Evolutionary conservation across 2,113 vertebrate species (phyloP).

Genomic region (Rhizomys pruinosus): DNA sequence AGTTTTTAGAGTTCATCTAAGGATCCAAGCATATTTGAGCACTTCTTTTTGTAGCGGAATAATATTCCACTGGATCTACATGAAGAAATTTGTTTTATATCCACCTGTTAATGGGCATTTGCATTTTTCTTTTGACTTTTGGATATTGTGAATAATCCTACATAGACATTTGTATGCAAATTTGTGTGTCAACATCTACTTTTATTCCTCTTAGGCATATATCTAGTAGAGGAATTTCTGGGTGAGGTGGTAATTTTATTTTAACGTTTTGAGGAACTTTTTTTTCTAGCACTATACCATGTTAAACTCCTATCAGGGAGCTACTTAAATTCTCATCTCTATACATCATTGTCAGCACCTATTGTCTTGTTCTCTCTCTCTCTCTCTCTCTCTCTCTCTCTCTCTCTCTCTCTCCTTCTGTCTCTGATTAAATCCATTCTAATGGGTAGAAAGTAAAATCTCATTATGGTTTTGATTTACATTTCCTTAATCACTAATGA

Average conservation of each 20-base stretch:
- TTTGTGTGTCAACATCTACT: background rate
- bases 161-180: background rate
- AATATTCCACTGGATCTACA: background rate
- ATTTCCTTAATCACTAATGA: background rate
- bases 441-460: background rate
- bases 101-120: background rate
- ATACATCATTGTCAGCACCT: background rate
- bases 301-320: background rate
- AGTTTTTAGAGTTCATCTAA: too few species aligned
- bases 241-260: background rate
- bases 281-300: background rate
- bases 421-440: background rate
- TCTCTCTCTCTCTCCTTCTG: background rate
- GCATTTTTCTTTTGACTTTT: background rate
- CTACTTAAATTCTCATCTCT: background rate
- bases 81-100: too few species aligned
- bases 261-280: background rate
- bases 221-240: background rate
- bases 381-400: background rate
- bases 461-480: background rate
- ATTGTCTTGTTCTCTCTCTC: background rate
- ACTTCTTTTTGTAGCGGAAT: background rate
- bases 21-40: background rate
- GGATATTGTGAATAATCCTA: background rate
- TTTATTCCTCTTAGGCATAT: background rate